Evolutionary conservation across 23 tunicate genomes (phyloP).

Genomic region (Phallusia fumigata): DNA sequence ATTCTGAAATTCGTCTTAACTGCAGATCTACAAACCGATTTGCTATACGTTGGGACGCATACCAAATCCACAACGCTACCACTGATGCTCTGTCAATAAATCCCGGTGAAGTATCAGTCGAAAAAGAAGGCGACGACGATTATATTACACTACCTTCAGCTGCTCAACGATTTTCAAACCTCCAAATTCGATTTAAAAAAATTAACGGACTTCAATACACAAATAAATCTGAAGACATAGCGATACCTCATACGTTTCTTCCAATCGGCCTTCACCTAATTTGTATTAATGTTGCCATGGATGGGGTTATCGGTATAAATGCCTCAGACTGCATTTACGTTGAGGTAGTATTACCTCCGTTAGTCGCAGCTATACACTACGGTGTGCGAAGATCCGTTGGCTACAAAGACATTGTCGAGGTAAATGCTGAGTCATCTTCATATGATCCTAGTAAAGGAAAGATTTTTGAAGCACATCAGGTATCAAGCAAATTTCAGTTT

Average conservation of each 20-base stretch:
- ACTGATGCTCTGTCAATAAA: neutral
- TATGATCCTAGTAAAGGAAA: slow-evolving; percentile 67
- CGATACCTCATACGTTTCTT: slow-evolving; percentile 50
- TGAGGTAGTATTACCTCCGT: slow-evolving; percentile 47
- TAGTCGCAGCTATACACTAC: slow-evolving; percentile 54
- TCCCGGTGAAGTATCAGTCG: neutral
- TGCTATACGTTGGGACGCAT: slow-evolving; percentile 53
- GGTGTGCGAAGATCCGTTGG: slow-evolving; percentile 68
- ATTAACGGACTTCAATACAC: slow-evolving; percentile 29
- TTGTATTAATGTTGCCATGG: slow-evolving; percentile 82
- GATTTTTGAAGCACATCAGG: neutral
- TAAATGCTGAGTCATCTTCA: slow-evolving; percentile 68
- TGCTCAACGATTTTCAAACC: slow-evolving; percentile 30
- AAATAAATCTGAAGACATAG: slow-evolving; percentile 55
- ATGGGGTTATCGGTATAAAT: slow-evolving; percentile 43
- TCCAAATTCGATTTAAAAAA: neutral
- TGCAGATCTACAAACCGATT: slow-evolving; percentile 53
- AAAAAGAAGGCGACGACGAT: slow-evolving; percentile 14
- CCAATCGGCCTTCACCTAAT: slow-evolving; percentile 46
- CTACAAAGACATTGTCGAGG: slow-evolving; percentile 33
- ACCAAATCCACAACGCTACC: neutral
- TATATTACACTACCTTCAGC: slow-evolving; percentile 30
- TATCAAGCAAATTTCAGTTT: neutral
- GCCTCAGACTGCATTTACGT: slow-evolving; percentile 73
- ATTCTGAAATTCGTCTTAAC: slow-evolving; percentile 29